Base-by-base conservation (phyloP, 2,113 vertebrate species). In the Nerophis lumbriciformis region DNA sequence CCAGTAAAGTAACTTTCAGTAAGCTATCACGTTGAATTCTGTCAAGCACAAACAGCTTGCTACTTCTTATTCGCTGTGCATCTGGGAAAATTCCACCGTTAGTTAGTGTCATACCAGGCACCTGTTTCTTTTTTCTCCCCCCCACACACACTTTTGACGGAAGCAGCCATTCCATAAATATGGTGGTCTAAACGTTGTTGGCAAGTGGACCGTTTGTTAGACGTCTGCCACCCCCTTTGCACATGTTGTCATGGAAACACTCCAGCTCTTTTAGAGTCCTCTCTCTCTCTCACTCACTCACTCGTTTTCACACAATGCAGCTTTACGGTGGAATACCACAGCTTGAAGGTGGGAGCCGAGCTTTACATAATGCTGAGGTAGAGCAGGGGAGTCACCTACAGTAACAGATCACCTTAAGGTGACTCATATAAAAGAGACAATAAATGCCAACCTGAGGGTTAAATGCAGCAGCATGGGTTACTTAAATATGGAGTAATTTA, bases 201-300 rank as follows among this genome's bases (percentile, higher is more conserved):
- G 70, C 66, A 71, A 74, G 74, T 67, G 64, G 61, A 76, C 67
- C 60, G 48, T 77, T 85, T 73, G 73, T 82, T 81, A 80, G 78
- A 80, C 75, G 85, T 86, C 85, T 83, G 82, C 86, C 81, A 78
- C 80, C 59, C 84, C 69, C 85, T 77, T 28, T 90, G 86, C 87
- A 88, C 85, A 89, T 85, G 89, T 91, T 88, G 86, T 84, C 87
- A 91, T 91, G 88, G 89, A 85, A 91, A 91, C 88, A 66, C 67
- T 73, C 51, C 6, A 63, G 75, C 67, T 86, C 82, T 79, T 84
- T 78, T 81, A 74, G 84, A 81, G 63, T 77, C 78, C 55, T 59
- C 59, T 60, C 59, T 48, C 28, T 28, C 28, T 28, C 28, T 28
- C 28, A 28, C 28, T 28, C 28, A 28, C 28, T 28, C 69, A 45